phyloP scores from a whole-genome alignment of 2,797 vertebrate genomes.

The Anomalospiza imberbis region DNA sequence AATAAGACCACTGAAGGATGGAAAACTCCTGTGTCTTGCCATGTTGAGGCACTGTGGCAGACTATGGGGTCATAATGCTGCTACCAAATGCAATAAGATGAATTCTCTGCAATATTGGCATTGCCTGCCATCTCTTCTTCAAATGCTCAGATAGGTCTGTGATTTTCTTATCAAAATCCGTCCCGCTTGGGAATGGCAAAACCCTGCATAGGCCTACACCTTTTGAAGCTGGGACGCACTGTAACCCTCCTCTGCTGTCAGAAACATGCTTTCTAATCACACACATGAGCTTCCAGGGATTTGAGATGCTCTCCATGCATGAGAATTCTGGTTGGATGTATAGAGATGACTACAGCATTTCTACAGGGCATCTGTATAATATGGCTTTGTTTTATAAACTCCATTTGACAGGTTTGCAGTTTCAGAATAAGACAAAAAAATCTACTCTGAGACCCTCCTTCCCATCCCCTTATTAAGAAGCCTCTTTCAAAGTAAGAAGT shows the following conservation, averaged over 20 bases:
- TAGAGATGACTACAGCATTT: background rate
- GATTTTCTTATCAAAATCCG: background rate
- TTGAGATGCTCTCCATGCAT: background rate
- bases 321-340: background rate
- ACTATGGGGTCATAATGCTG: background rate
- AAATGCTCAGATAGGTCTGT: background rate
- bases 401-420: background rate
- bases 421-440: background rate
- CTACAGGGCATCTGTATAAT: background rate
- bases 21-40: background rate
- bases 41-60: background rate
- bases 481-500: background rate
- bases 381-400: background rate
- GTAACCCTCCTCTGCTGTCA: background rate
- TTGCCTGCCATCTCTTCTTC: background rate
- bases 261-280: background rate
- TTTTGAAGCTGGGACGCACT: background rate
- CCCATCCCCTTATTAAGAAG: background rate
- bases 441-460: background rate
- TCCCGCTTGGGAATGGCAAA: background rate
- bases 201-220: rapidly evolving
- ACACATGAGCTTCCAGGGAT: background rate
- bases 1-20: background rate
- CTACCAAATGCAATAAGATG: background rate
- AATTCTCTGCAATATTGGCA: background rate